Evolutionary conservation across 2,797 vertebrate species (phyloP).

Genomic region (Aulostomus chinensis): DNA sequence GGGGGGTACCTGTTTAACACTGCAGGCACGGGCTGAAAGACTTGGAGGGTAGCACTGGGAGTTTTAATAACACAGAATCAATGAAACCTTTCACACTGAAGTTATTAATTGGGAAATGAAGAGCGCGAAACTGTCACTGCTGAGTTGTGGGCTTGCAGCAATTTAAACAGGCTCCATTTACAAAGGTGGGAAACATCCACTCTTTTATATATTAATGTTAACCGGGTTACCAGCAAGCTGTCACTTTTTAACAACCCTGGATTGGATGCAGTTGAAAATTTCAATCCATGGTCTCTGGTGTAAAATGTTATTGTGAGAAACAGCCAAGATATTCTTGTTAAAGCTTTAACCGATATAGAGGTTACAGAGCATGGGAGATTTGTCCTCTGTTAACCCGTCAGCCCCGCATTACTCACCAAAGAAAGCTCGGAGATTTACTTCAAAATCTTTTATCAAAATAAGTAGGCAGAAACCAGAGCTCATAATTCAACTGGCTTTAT

Average conservation of each 20-base stretch:
- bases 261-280: conserved; percentile 53
- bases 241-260: conserved; percentile 40
- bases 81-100: conserved; percentile 67
- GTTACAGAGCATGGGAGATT: conserved; percentile 41
- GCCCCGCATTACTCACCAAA: conserved; percentile 50
- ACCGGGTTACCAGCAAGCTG: conserved; percentile 10
- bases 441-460: conserved; percentile 69
- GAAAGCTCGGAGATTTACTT: conserved; percentile 61
- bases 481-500: conserved; percentile 67
- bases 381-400: conserved; percentile 49
- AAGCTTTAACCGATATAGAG: conserved; percentile 42
- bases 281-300: conserved; percentile 50
- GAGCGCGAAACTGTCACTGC: conserved; percentile 64
- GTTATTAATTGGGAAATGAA: conserved; percentile 76
- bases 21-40: conserved; percentile 38
- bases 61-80: conserved; percentile 73
- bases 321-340: conserved; percentile 54
- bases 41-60: conserved; percentile 58
- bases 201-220: conserved; percentile 47
- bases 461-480: conserved; percentile 61
- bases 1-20: conserved; percentile 68
- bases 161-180: conserved; percentile 59
- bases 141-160: conserved; percentile 46
- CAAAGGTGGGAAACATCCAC: conserved; percentile 17
- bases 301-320: conserved; percentile 41